Evolutionary conservation across 1,140 invertebrate species (phyloP).

Genomic region (Orius laevigatus): DNA sequence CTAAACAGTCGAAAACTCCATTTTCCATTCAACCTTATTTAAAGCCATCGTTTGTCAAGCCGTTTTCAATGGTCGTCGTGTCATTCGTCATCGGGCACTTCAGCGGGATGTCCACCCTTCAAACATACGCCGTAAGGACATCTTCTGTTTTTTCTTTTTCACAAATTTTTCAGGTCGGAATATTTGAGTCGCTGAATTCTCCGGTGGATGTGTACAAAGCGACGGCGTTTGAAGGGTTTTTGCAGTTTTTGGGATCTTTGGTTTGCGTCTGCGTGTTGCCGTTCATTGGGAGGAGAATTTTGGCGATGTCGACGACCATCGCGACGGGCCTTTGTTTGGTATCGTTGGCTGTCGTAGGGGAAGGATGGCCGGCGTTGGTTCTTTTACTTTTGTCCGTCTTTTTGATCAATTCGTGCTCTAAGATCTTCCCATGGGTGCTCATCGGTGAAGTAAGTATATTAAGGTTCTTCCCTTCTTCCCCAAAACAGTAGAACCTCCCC

Average conservation of each 20-base stretch:
- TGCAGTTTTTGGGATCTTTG: constrained; percentile 43
- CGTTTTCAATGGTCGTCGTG: constrained; percentile 40
- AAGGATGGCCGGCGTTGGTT: constrained; percentile 28
- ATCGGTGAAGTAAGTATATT: constrained; percentile 42
- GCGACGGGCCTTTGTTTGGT: constrained; percentile 43
- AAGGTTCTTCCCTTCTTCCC: no score
- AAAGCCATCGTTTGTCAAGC: constrained; percentile 36
- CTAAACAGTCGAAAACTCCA: neutral
- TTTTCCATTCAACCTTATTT: constrained; percentile 7
- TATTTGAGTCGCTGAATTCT: constrained; percentile 46
- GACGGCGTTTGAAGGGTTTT: constrained; percentile 47
- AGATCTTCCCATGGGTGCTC: constrained; percentile 54
- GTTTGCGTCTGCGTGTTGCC: constrained; percentile 43
- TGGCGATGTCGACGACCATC: constrained; percentile 46
- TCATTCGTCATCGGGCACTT: constrained; percentile 51
- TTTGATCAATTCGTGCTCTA: constrained; percentile 46
- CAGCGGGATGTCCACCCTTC: constrained; percentile 46
- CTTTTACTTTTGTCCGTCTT: constrained; percentile 46
- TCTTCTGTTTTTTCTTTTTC: neutral
- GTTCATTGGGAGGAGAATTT: constrained; percentile 39
- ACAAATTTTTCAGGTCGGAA: constrained; percentile 26
- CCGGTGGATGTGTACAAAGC: constrained; percentile 56
- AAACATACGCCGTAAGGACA: constrained; percentile 46
- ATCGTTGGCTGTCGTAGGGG: constrained; percentile 31
- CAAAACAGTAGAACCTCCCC: no score